These are phyloP conservation scores for Plebejus argus DNA, from an alignment of 2,888 invertebrate species.

Conservation along the genomic window DNA sequence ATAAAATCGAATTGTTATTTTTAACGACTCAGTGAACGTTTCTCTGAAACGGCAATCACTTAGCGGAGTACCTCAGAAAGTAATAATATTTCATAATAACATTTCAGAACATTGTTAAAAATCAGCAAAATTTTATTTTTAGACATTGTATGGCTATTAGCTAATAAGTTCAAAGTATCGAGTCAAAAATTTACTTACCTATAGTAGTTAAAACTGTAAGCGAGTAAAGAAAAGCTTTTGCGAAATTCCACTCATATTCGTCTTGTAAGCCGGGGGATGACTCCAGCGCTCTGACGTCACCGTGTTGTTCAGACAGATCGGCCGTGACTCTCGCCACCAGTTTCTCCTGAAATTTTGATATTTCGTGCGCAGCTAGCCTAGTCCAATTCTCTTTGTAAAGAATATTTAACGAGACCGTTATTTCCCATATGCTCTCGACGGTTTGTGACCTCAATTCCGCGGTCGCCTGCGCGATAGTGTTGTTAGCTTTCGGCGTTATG, in stretches of 20 bases:
- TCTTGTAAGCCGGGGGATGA: constrained; percentile 68
- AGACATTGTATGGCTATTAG: background rate
- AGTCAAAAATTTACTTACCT: constrained; percentile 77
- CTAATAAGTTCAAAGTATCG: background rate
- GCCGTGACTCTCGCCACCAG: constrained; percentile 88
- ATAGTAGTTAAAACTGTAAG: constrained; percentile 96
- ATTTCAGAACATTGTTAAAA: background rate
- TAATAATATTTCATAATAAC: background rate
- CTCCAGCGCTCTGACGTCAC: constrained; percentile 69
- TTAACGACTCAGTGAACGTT: background rate
- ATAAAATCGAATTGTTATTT: constrained; percentile 13
- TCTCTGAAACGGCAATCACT: constrained; percentile 1
- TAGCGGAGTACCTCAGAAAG: background rate
- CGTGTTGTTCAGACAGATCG: constrained; percentile 83
- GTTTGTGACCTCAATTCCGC: constrained; percentile 79
- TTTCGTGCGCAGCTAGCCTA: constrained; percentile 86
- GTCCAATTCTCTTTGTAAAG: constrained; percentile 95
- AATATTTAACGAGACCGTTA: constrained; percentile 92
- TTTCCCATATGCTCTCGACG: constrained; percentile 96
- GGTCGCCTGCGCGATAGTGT: constrained; percentile 68
- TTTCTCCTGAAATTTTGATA: constrained; percentile 89
- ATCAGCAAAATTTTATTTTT: background rate
- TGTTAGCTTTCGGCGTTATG: constrained; percentile 61
- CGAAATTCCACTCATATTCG: constrained; percentile 92
- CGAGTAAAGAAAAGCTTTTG: constrained; percentile 95